Evolutionary conservation across 2,888 invertebrate genomes (phyloP).

Genomic region (Dioctria rufipes): DNA sequence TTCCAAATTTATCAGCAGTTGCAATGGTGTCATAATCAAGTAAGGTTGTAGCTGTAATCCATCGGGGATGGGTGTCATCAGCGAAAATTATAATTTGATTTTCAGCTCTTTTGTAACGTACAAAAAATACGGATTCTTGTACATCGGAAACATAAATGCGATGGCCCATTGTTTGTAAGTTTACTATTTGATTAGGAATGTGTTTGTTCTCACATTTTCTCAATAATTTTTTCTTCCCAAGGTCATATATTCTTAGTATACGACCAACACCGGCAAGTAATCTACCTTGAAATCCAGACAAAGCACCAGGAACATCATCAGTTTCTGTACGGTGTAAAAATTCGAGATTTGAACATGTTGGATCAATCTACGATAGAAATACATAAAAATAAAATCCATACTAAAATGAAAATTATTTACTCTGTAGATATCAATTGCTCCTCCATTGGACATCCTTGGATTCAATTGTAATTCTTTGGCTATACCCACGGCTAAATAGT

Average conservation of each 20-base stretch:
- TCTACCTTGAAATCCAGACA: constrained; percentile 93
- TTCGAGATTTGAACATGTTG: constrained; percentile 88
- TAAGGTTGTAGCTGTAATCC: constrained; percentile 93
- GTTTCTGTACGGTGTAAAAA: constrained; percentile 94
- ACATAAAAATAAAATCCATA: constrained; percentile 47
- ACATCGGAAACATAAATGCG: constrained; percentile 96
- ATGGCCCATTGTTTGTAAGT: constrained; percentile 94
- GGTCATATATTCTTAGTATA: constrained; percentile 93
- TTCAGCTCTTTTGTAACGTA: constrained; percentile 94
- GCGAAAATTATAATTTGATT: constrained; percentile 99
- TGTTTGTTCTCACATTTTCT: constrained; percentile 98
- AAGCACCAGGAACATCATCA: constrained; percentile 92
- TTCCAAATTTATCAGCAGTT: constrained; percentile 98
- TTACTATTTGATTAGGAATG: constrained; percentile 94
- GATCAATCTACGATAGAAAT: constrained; percentile 72
- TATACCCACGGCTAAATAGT: constrained; percentile 88
- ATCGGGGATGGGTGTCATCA: constrained; percentile 97
- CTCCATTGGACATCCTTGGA: constrained; percentile 86
- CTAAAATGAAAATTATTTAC: constrained; percentile 58
- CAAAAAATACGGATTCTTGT: constrained; percentile 96
- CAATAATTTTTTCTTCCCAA: constrained; percentile 95
- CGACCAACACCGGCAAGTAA: constrained; percentile 94
- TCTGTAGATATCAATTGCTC: constrained; percentile 88
- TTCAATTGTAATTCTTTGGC: constrained; percentile 92
- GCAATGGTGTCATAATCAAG: constrained; percentile 98